Evolutionary conservation across 2,888 invertebrate genomes (phyloP), one percentile per base, ranked within the genome.

Genomic region (Hemicrepidius hirtus): DNA sequence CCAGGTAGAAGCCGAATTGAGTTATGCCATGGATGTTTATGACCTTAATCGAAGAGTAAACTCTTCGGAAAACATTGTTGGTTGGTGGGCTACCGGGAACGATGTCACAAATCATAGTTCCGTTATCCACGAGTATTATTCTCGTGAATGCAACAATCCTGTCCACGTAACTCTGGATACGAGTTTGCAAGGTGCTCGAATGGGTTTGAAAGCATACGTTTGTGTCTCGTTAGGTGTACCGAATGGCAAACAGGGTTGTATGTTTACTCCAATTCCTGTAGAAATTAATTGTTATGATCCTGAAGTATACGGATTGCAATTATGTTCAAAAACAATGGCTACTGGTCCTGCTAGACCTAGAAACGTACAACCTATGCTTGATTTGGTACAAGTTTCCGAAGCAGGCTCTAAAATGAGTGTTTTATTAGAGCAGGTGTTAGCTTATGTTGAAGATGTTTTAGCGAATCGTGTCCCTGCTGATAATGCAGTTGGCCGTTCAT

Each of bases 41-140:
- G 98, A 98, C 80, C 89, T 98, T 65, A 97, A 98, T 87, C 92
- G 94, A 77, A 92, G 96, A 82, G 98, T 99, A 0, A 98, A 98
- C 84, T 91, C 96, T 0, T 93, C 92, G 71, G 99, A 99, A 88
- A 93, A 91, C 78, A 97, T 99, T 82, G 97, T 99, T 66, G 99
- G 99, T 21, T 99, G 99, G 99, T 99, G 95, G 95, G 98, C 98
- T 0, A 99, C 99, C 0, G 98, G 98, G 64, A 94, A 96, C 80
- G 98, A 99, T 87, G 97, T 99, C 46, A 97, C 98, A 0, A 97
- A 96, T 84, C 98, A 98, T 87, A 98, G 98, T 65, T 96, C 97
- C 0, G 95, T 98, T 66, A 98, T 98, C 85, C 98, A 98, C 84
- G 98, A 98, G 85, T 98, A 98, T 88, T 98, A 98, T 86, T 92